Percentiles rank a stretch among this genome's conserved stretches.
Evolutionary conservation across 2,888 invertebrate genomes (phyloP).

Genomic region (Sceliomorpha sp.): DNA sequence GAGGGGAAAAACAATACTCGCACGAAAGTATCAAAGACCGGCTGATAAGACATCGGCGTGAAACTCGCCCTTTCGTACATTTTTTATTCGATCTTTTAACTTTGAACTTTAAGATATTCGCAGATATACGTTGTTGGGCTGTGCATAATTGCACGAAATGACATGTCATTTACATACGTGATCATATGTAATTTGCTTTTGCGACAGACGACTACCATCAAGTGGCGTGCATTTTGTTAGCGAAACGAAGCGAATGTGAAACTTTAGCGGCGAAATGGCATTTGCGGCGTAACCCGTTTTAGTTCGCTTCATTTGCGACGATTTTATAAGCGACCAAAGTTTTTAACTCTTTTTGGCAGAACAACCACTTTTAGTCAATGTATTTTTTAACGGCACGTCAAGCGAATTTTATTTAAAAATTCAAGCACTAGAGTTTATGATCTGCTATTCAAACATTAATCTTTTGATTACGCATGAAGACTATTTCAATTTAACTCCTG

Average conservation of each 20-base stretch:
- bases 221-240: conserved; percentile 14
- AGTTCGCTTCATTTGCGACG: conserved; percentile 5
- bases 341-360: background rate
- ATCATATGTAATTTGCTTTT: conserved; percentile 31
- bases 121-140: conserved; percentile 13
- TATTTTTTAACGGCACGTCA: too few species aligned
- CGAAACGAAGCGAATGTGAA: background rate
- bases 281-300: background rate
- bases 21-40: conserved; percentile 32
- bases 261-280: background rate
- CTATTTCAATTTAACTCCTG: too few species aligned
- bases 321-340: background rate
- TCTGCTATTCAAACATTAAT: too few species aligned
- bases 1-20: conserved; percentile 34
- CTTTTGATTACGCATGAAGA: too few species aligned
- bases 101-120: conserved; percentile 9
- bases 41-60: conserved; percentile 41
- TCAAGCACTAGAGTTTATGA: too few species aligned
- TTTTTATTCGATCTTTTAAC: background rate
- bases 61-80: conserved; percentile 24
- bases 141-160: conserved; percentile 20
- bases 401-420: too few species aligned
- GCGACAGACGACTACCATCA: conserved; percentile 5
- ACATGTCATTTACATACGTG: conserved; percentile 27
- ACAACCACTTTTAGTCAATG: too few species aligned